Base-by-base conservation (phyloP, 2,888 invertebrate genomes). In the Diogma glabrata region DNA sequence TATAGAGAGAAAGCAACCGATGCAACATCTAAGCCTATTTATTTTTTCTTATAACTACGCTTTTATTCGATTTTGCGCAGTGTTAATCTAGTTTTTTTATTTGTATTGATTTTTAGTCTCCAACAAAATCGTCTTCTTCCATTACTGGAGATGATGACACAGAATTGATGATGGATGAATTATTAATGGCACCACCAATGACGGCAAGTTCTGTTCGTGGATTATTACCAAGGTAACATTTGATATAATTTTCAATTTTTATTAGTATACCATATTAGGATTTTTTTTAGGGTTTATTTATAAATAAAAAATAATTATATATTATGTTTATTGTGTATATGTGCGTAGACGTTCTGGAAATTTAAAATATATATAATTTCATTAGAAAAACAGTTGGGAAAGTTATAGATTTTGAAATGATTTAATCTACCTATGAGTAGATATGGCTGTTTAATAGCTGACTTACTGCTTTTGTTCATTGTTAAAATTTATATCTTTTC, bases 151-250 rank as follows among this genome's bases (percentile, higher is more conserved):
- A 81, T 56, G 87, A 87, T 59, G 87, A 87, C 52, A 83, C 83
- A 0, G 87, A 87, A 60, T 72, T 84, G 47, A 84, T 86, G 82
- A 86, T 85, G 86, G 85, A 85, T 58, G 86, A 86, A 60, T 74
- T 85, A 5, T 66, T 86, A 40, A 83, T 85, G 82, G 82, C 84
- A 8, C 84, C 84, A 1, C 84, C 84, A 1, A 81, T 84, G 61
- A 79, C 82, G n/a, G 82, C 82, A 57, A 81, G 83, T 43, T 78
- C 78, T 1, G 72, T 84, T 50, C 72, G 84, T 57, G 85, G 84
- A 28, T 67, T 86, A 30, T 67, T 85, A 55, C 84, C 84, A 55
- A 77, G 86, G 76, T 79, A 70, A 60, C 28, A 46, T 47, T 43
- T 24, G 26, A 6, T 12, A 22, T 33, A 36, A 22, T 16, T 16